Percentiles rank a stretch among this genome's conserved stretches.
These are phyloP conservation scores for Ferrisia virgata DNA, from an alignment of 2,888 invertebrate species.

Conservation along the genomic window DNA sequence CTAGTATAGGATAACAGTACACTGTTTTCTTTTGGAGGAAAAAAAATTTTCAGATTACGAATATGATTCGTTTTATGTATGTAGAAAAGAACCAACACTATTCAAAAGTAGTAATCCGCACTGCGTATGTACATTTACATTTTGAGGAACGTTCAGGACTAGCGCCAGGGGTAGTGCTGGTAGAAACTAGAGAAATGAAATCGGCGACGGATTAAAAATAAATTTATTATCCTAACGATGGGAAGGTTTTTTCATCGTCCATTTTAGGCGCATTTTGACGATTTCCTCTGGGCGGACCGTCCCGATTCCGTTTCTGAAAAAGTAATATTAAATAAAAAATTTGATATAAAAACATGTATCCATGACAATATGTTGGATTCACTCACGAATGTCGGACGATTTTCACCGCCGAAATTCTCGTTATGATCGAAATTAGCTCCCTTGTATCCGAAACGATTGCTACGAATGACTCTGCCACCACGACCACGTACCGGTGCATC, in stretches of 20 bases:
- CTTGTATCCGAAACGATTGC: conserved; percentile 47
- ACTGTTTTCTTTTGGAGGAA: background rate
- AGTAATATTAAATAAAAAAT: too few relatives aligned
- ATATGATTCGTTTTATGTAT: background rate
- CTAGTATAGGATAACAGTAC: background rate
- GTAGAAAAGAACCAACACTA: background rate
- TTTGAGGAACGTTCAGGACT: conserved; percentile 43
- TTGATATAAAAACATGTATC: background rate
- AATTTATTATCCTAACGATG: conserved; percentile 71
- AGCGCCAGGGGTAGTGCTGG: conserved; percentile 43
- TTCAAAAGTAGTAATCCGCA: conserved; percentile 25
- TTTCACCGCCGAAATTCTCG: conserved; percentile 22
- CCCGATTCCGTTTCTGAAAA: conserved; percentile 17
- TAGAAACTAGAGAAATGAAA: conserved; percentile 34
- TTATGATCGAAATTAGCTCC: background rate
- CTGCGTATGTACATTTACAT: background rate
- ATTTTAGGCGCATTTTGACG: conserved; percentile 73
- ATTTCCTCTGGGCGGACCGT: background rate
- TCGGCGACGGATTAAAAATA: background rate
- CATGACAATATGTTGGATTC: background rate
- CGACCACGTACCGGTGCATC: conserved; percentile 48
- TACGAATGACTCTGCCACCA: conserved; percentile 46
- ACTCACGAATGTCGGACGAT: conserved; percentile 32
- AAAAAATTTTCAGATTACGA: background rate
- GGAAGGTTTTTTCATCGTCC: conserved; percentile 93